Evolutionary conservation across 2,797 vertebrate species (phyloP).

Genomic region (Pseudochirops corinnae): DNA sequence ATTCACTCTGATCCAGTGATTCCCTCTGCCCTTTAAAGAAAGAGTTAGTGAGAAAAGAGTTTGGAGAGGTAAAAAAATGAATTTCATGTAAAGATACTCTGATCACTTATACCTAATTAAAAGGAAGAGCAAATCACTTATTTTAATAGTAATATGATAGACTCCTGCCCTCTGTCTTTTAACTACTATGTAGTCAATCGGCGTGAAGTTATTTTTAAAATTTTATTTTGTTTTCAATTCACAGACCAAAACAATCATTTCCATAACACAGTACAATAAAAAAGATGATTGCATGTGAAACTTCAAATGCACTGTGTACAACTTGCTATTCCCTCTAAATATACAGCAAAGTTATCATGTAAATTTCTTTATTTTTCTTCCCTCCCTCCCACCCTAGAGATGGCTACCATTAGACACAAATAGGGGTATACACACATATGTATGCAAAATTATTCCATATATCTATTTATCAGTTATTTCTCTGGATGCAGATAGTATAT

Average conservation of each 20-base stretch:
- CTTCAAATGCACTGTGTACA: background rate
- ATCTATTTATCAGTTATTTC: background rate
- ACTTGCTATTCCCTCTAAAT: background rate
- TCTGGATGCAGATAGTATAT: background rate
- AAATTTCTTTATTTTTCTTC: background rate
- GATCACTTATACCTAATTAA: background rate
- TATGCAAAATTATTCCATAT: background rate
- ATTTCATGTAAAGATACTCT: background rate
- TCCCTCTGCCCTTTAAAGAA: background rate
- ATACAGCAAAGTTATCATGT: background rate
- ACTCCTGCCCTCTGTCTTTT: background rate
- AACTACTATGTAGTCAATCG: background rate
- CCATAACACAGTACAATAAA: background rate
- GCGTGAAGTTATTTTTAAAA: background rate
- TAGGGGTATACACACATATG: background rate
- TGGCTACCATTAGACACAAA: background rate
- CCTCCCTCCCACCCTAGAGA: background rate
- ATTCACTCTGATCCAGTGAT: background rate
- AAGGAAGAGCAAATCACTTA: conserved; percentile 32
- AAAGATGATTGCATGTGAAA: background rate
- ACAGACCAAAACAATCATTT: background rate
- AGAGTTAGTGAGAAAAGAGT: background rate
- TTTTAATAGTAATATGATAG: background rate
- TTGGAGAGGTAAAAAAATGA: background rate
- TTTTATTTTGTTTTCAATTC: background rate